These are phyloP conservation scores for Carassius auratus DNA, from an alignment of 2,113 vertebrate species.

Conservation along the genomic window DNA sequence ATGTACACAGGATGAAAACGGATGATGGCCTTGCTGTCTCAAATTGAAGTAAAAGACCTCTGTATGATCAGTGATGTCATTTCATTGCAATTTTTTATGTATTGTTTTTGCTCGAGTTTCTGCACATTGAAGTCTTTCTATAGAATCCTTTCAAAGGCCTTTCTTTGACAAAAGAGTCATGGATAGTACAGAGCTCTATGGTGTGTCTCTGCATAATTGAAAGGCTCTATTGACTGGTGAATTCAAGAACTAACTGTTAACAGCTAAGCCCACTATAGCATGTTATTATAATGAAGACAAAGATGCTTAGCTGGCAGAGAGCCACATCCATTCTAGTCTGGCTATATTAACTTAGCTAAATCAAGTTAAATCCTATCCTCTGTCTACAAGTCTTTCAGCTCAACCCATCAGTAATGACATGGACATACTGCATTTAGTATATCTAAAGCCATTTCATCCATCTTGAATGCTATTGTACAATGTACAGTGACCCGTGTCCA, in stretches of 20 bases:
- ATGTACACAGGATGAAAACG: constrained; percentile 33
- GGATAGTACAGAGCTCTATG: not conserved
- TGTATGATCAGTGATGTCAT: constrained; percentile 35
- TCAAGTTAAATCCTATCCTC: constrained; percentile 70
- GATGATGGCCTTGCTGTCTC: constrained; percentile 18
- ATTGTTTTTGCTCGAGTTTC: not conserved
- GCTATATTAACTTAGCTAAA: constrained; percentile 72
- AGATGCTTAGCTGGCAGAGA: constrained; percentile 63
- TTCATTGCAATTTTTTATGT: not conserved
- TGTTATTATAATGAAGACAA: not conserved
- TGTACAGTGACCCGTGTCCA: constrained; percentile 71
- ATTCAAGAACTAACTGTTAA: constrained; percentile 7
- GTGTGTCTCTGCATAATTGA: not conserved
- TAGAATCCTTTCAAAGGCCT: constrained; percentile 13
- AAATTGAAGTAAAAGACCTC: constrained; percentile 38
- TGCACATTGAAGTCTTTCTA: constrained; percentile 20
- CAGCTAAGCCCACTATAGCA: not conserved
- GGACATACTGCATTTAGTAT: not conserved
- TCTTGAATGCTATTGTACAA: constrained; percentile 65
- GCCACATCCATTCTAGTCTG: constrained; percentile 31
- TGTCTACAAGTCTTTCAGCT: constrained; percentile 73
- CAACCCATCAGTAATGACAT: constrained; percentile 60
- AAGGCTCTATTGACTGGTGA: constrained; percentile 20
- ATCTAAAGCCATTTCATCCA: constrained; percentile 31
- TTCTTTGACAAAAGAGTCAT: constrained; percentile 26